Base-by-base conservation (phyloP, 2,797 vertebrate genomes). In the Holocentrus rufus region DNA sequence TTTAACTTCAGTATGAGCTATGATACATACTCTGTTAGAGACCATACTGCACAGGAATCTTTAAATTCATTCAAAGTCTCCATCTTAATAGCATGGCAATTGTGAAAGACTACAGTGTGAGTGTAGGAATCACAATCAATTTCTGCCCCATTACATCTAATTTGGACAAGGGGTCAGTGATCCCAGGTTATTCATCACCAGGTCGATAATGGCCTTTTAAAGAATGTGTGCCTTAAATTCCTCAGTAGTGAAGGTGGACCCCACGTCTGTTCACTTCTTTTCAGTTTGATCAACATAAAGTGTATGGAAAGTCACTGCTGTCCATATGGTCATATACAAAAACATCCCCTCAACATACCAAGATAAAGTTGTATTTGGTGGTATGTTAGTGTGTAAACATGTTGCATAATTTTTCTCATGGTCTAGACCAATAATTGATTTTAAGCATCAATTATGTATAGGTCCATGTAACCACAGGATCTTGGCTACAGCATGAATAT, bases 161-260 rank as follows among this genome's bases (percentile, higher is more conserved):
- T 67, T 31, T 62, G 8, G 27, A 70, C 4, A 42, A 18, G 3
- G 10, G 15, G 13, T 57, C 39, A 39, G 6, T 54, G 53, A 76
- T 53, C 34, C 34, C 14, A 56, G 20, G 2, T 65, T 34, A 9
- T 13, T 31, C 54, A 65, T 74, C 46, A 68, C 65, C 46, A 42
- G 63, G 72, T 65, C 8, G 58, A 70, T 76, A 78, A 81, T 74
- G 50, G 76, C 55, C 71, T 67, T 75, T 79, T 67, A 20, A 69
- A 78, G 20, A 79, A 85, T 69, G 68, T 63, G 27, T 54, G 27
- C 42, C 1, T 57, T 64, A 36, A 55, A 72, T 70, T 70, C 68
- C 67, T 72, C 14, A 67, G 65, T 15, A 56, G 61, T 8, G 25
- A 17, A 11, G 69, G 0, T 10, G 54, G 14, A 55, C 14, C 7